These are phyloP conservation scores for Nasonia oneida DNA, from an alignment of 2,888 invertebrate species.

Conservation along the genomic window DNA sequence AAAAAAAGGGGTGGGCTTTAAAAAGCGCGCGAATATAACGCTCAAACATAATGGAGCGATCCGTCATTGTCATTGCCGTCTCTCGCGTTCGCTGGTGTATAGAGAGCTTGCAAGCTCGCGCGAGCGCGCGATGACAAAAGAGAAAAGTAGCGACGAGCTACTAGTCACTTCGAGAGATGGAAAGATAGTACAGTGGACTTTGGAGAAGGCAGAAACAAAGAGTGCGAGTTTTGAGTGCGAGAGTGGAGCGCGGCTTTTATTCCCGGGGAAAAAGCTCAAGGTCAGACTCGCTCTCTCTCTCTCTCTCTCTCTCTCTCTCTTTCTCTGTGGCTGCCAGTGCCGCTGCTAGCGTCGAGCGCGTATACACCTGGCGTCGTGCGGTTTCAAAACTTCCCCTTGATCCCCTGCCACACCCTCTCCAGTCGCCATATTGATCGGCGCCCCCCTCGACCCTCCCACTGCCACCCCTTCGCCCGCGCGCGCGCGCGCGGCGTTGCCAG, in stretches of 20 bases:
- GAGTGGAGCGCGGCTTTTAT: slow-evolving; percentile 23
- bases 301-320: slow-evolving; percentile 48
- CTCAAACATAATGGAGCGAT: slow-evolving; percentile 63
- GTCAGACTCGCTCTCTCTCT: slow-evolving; percentile 66
- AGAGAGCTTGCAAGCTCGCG: neutral
- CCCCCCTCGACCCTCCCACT: slow-evolving; percentile 64
- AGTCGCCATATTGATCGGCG: slow-evolving; percentile 76
- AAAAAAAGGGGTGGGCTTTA: neutral
- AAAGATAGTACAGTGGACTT: slow-evolving; percentile 7
- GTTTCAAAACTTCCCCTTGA: slow-evolving; percentile 68
- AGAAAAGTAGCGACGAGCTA: neutral
- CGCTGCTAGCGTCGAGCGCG: neutral
- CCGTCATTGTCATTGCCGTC: slow-evolving; percentile 64
- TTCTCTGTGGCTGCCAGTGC: neutral
- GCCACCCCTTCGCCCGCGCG: slow-evolving; percentile 38
- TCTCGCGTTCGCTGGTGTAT: neutral
- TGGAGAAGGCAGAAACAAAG: slow-evolving; percentile 21
- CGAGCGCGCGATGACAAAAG: slow-evolving; percentile 13
- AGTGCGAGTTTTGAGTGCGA: slow-evolving; percentile 3
- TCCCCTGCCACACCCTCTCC: slow-evolving; percentile 73
- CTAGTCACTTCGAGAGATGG: neutral
- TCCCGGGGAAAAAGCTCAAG: slow-evolving; percentile 70
- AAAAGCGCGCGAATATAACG: slow-evolving; percentile 38
- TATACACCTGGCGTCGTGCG: slow-evolving; percentile 54
- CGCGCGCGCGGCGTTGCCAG: slow-evolving; percentile 70